Evolutionary conservation across 2,888 invertebrate species (phyloP).

Genomic region (Lasioglossum villosulum): DNA sequence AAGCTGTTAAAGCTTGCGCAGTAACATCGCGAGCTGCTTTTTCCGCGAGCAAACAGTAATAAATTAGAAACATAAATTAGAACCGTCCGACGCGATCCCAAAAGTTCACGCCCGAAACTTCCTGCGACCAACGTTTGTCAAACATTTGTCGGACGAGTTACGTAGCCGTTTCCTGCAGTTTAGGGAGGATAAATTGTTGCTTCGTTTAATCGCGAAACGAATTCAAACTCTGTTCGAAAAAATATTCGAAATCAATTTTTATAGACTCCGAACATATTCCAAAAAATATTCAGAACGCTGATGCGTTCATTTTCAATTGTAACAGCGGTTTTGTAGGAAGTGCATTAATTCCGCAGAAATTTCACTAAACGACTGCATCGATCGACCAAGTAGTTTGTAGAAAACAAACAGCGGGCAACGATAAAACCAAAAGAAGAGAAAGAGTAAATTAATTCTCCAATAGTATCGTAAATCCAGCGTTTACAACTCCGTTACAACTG

Average conservation of each 20-base stretch:
- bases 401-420: neutral
- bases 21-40: neutral
- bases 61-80: constrained; percentile 15
- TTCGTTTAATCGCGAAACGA: neutral
- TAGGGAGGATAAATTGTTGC: neutral
- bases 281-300: too few species aligned
- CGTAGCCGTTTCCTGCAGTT: neutral
- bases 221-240: neutral
- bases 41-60: neutral
- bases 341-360: neutral
- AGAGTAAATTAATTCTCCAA: neutral
- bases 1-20: neutral
- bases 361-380: neutral
- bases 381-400: neutral
- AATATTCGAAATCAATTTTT: too few species aligned
- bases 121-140: constrained; percentile 5
- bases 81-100: neutral
- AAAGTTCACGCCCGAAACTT: neutral
- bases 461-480: neutral
- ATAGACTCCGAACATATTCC: too few species aligned
- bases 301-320: too few species aligned
- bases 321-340: neutral
- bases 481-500: neutral
- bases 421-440: neutral
- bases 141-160: neutral